A percentile compares a stretch with the other conserved stretches of the same genome.
Evolutionary conservation across 2,888 invertebrate species (phyloP).

Genomic region (Sarcophaga carnaria): DNA sequence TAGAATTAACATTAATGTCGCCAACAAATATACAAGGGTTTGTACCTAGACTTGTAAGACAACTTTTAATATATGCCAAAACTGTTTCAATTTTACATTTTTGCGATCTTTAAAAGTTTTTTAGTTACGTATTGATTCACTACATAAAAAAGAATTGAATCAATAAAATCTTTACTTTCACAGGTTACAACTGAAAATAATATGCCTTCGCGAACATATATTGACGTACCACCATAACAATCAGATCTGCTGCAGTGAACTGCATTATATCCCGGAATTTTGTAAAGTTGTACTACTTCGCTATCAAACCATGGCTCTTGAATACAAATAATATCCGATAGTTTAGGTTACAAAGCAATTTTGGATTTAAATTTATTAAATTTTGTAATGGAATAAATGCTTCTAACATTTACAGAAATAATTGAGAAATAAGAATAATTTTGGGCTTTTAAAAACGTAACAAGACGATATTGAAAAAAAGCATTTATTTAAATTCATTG

Average conservation of each 20-base stretch:
- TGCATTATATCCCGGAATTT: constrained; percentile 12
- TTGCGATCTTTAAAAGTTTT: background rate
- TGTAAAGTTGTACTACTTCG: no score
- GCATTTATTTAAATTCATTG: background rate
- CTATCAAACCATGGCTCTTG: no score
- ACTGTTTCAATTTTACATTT: background rate
- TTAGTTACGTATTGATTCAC: background rate
- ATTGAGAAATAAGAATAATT: background rate
- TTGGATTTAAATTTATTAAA: background rate
- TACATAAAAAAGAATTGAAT: background rate
- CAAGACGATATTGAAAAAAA: no score
- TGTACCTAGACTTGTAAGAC: background rate
- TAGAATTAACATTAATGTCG: constrained; percentile 4
- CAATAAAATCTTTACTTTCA: background rate
- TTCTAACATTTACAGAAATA: background rate
- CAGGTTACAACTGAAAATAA: background rate
- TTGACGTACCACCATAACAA: constrained; percentile 6
- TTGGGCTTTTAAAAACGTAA: background rate
- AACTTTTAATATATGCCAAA: background rate
- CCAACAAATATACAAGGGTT: constrained; percentile 18
- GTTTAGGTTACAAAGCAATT: background rate
- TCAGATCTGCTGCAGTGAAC: constrained; percentile 25
- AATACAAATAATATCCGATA: background rate
- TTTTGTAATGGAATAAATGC: background rate
- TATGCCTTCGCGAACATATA: background rate